Percentiles rank a stretch among this genome's conserved stretches.
Evolutionary conservation across 2,888 invertebrate species (phyloP).

Genomic region (Helobdella robusta): DNA sequence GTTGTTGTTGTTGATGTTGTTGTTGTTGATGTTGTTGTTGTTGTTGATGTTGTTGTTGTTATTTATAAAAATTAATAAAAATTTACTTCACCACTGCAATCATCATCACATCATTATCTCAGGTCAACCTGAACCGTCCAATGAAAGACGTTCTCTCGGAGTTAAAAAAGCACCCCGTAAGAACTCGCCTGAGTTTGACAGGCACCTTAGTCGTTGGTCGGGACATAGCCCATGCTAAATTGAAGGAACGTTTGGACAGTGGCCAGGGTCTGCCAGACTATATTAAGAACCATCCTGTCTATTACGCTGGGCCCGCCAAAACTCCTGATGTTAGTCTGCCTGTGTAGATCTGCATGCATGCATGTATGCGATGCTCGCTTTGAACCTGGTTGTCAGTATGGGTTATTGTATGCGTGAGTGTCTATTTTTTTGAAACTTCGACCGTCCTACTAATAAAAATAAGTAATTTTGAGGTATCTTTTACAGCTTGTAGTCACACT

Average conservation of each 20-base stretch:
- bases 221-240: conserved; percentile 50
- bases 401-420: neutral
- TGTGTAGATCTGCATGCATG: too few relatives aligned
- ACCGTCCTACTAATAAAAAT: neutral
- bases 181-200: conserved; percentile 44
- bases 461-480: neutral
- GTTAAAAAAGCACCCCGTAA: conserved; percentile 43
- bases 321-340: conserved; percentile 43
- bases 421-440: neutral
- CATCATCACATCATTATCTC: neutral
- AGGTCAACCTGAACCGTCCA: conserved; percentile 46
- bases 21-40: neutral
- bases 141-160: conserved; percentile 43
- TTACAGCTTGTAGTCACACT: neutral
- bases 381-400: too few relatives aligned
- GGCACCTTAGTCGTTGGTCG: conserved; percentile 49
- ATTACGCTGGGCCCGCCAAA: conserved; percentile 50
- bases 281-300: conserved; percentile 48
- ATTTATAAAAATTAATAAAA: neutral
- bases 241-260: conserved; percentile 45
- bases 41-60: neutral
- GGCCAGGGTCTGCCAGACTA: conserved; percentile 48
- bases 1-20: neutral
- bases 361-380: too few relatives aligned
- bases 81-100: neutral